A percentile compares a stretch with the other conserved stretches of the same genome.
phyloP scores from a whole-genome alignment of 1,140 invertebrate genomes.

The Pseudomyrmex concolor region DNA sequence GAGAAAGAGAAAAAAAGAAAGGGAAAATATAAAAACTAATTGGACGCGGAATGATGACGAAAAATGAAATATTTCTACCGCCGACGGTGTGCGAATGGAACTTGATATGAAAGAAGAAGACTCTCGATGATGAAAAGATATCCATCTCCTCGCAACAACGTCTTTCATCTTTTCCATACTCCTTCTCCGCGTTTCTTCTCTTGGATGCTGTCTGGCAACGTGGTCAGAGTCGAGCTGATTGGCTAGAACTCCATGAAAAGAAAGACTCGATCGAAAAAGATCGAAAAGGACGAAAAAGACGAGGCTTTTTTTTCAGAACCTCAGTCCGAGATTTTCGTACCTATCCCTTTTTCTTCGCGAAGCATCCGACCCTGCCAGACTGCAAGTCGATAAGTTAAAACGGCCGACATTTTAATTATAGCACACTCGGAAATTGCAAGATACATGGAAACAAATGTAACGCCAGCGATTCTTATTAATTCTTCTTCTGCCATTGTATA shows the following conservation, averaged over 20 bases:
- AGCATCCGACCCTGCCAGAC: not conserved
- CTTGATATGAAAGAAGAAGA: conserved; percentile 59
- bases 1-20: not conserved
- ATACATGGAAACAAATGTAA: conserved; percentile 69
- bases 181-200: conserved; percentile 38
- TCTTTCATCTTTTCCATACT: conserved; percentile 65
- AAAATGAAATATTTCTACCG: conserved; percentile 55
- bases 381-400: conserved; percentile 72
- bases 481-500: conserved; percentile 11
- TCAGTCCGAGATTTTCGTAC: conserved; percentile 44
- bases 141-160: conserved; percentile 50
- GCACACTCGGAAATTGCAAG: conserved; percentile 68
- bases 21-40: no score
- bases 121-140: conserved; percentile 67
- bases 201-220: conserved; percentile 12
- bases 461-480: conserved; percentile 59
- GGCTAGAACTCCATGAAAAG: conserved; percentile 66
- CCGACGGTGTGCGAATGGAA: conserved; percentile 44
- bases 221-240: conserved; percentile 65
- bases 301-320: conserved; percentile 33
- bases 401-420: conserved; percentile 76
- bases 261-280: conserved; percentile 46
- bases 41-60: conserved; percentile 49
- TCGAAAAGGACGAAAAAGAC: conserved; percentile 33
- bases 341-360: conserved; percentile 48